These are phyloP conservation scores for Luidia sarsii DNA, from an alignment of 53 echinoderm and acorn worm genomes.

Conservation along the genomic window DNA sequence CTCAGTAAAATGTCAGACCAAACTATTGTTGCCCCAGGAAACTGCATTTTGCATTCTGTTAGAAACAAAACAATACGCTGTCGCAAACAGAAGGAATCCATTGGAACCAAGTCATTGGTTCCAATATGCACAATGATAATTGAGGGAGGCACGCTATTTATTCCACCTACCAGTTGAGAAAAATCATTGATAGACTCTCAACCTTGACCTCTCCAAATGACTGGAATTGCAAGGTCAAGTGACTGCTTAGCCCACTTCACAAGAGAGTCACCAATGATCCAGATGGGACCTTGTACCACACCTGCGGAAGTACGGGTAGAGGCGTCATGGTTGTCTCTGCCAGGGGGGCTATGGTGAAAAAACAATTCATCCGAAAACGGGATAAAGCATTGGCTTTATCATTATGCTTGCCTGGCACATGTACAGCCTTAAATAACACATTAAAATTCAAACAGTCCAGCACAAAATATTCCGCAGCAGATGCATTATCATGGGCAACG, in stretches of 20 bases:
- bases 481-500: slow-evolving; percentile 17
- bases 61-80: background rate
- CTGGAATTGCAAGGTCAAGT: background rate
- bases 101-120: background rate
- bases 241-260: background rate
- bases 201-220: slow-evolving; percentile 2
- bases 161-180: background rate
- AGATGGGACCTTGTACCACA: background rate
- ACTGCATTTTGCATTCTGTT: background rate
- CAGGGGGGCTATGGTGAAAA: background rate
- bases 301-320: background rate
- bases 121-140: background rate
- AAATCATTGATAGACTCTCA: background rate
- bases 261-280: slow-evolving; percentile 15
- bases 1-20: background rate
- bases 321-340: background rate
- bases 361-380: slow-evolving; percentile 23
- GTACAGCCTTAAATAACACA: slow-evolving; percentile 1
- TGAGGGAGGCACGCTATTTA: background rate
- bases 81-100: background rate
- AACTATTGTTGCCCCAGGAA: background rate
- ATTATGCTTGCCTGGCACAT: background rate
- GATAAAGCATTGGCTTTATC: slow-evolving; percentile 17
- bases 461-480: slow-evolving; percentile 24
- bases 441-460: slow-evolving; percentile 12